phyloP scores from a whole-genome alignment of 2,113 vertebrate genomes.

The Poecilia latipinna region DNA sequence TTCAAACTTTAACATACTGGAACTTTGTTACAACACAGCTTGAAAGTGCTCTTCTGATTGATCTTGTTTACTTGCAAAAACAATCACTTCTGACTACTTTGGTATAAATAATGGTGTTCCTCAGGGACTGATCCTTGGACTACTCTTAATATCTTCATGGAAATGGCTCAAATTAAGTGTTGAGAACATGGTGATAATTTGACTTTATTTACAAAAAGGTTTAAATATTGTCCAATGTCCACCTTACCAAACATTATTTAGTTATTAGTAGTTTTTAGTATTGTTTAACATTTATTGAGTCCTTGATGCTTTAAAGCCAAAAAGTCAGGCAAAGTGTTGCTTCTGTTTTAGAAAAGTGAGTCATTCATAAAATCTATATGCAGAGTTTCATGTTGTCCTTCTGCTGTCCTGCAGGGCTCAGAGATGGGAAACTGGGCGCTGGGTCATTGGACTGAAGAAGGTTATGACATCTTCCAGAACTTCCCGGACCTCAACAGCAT shows the following conservation, averaged over 20 bases:
- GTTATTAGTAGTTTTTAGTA: background rate
- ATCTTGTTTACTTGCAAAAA: background rate
- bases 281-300: background rate
- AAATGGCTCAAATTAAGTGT: too few species aligned
- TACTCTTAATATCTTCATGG: background rate
- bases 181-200: too few species aligned
- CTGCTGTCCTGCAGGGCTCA: conserved; percentile 82
- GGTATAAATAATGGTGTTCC: background rate
- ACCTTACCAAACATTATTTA: background rate
- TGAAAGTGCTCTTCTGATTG: background rate
- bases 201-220: background rate
- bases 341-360: background rate
- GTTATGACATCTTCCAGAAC: conserved; percentile 95
- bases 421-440: conserved; percentile 95
- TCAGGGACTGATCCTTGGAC: background rate
- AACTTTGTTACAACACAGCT: too few species aligned
- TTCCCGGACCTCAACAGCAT: conserved; percentile 92
- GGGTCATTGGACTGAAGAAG: conserved; percentile 95
- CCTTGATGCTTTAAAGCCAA: background rate
- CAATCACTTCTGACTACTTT: background rate
- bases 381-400: too few species aligned
- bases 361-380: background rate
- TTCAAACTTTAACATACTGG: too few species aligned
- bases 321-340: background rate
- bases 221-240: background rate